Conservation (phyloP, 2,888 invertebrate species). For the Odontocerum albicorne region DNA sequence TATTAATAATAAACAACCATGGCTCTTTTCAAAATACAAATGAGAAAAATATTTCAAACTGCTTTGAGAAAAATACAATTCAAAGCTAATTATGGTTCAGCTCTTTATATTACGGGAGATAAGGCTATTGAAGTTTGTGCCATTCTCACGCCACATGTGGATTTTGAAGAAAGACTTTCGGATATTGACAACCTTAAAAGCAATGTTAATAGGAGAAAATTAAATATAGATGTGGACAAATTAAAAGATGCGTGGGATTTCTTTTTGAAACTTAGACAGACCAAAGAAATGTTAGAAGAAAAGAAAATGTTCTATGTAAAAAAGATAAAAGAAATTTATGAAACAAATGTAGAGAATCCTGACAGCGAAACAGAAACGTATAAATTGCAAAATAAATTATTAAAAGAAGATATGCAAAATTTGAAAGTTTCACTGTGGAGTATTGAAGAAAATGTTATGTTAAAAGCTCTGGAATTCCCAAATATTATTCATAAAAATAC, state of each 20-base stretch:
- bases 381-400: slow-evolving; percentile 55
- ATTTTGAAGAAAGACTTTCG: slow-evolving; percentile 60
- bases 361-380: slow-evolving; percentile 55
- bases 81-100: slow-evolving; percentile 47
- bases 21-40: background rate
- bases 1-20: slow-evolving; percentile 3
- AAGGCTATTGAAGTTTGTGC: slow-evolving; percentile 70
- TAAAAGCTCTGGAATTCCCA: slow-evolving; percentile 67
- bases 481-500: slow-evolving; percentile 68
- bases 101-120: slow-evolving; percentile 68
- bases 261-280: slow-evolving; percentile 58
- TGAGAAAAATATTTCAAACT: background rate
- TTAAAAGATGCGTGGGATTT: slow-evolving; percentile 63
- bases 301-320: no score
- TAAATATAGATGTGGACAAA: slow-evolving; percentile 56
- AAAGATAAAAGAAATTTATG: no score
- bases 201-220: slow-evolving; percentile 58
- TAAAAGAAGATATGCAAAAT: slow-evolving; percentile 66
- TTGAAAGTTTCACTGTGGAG: slow-evolving; percentile 67
- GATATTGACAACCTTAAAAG: slow-evolving; percentile 53
- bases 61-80: background rate
- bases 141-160: slow-evolving; percentile 67
- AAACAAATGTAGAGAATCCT: no score
- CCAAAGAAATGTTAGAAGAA: slow-evolving; percentile 55
- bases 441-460: slow-evolving; percentile 70